phyloP scores from a whole-genome alignment of 2,888 invertebrate species.

The Pardosa pseudoannulata region DNA sequence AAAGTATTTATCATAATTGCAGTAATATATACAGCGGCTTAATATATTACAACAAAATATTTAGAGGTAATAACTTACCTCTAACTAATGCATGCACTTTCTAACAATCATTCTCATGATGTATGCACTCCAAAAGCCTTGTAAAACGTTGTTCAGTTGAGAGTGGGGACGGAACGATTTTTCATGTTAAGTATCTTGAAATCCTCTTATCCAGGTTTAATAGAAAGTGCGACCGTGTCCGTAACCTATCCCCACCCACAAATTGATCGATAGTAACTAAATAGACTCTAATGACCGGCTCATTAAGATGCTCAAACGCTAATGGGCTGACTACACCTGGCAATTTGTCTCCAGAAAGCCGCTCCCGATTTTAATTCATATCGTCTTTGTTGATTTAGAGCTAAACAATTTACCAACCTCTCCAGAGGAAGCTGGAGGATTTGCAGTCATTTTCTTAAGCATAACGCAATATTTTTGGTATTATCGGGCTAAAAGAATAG shows the following conservation, averaged over 20 bases:
- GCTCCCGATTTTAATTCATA: slow-evolving; percentile 60
- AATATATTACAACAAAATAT: too few relatives aligned
- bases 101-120: too few relatives aligned
- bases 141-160: not conserved
- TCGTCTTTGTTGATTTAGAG: slow-evolving; percentile 64
- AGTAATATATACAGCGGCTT: too few relatives aligned
- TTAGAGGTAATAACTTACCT: too few relatives aligned
- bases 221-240: slow-evolving; percentile 36
- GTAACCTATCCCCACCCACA: slow-evolving; percentile 55
- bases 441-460: too few relatives aligned
- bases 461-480: too few relatives aligned
- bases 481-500: too few relatives aligned
- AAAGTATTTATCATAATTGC: too few relatives aligned
- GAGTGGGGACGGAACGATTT: not conserved
- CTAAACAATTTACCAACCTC: slow-evolving; percentile 22
- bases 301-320: slow-evolving; percentile 67
- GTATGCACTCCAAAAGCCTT: too few relatives aligned
- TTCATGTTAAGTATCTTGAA: slow-evolving; percentile 1
- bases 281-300: slow-evolving; percentile 67
- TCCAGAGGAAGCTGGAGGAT: too few relatives aligned
- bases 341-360: slow-evolving; percentile 58
- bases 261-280: slow-evolving; percentile 63
- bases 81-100: too few relatives aligned
- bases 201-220: slow-evolving; percentile 29
- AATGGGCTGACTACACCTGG: slow-evolving; percentile 65